A percentile compares a stretch with the other conserved stretches of the same genome.
Evolutionary conservation across 2,113 vertebrate species (phyloP).

Genomic region (Antidorcas marsupialis): DNA sequence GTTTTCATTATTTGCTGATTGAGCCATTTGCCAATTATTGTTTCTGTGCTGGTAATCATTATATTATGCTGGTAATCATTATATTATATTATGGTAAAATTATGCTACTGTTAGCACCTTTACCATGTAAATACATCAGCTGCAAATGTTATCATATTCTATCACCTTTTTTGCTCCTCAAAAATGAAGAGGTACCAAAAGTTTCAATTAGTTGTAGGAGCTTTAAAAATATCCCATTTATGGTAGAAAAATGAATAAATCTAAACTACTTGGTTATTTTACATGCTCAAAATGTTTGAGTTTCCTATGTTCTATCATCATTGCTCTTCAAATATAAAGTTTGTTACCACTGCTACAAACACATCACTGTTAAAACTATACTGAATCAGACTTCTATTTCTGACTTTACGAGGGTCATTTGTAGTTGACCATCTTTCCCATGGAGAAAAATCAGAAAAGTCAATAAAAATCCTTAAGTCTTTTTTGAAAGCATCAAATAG

Average conservation of each 20-base stretch:
- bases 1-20: slow-evolving; percentile 29
- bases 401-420: not conserved
- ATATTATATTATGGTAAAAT: not conserved
- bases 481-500: not conserved
- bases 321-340: not conserved
- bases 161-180: not conserved
- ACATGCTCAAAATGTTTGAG: not conserved
- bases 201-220: not conserved
- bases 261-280: not conserved
- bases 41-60: slow-evolving; percentile 11
- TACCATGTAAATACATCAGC: not conserved
- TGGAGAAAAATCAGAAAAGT: not conserved
- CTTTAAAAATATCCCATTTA: not conserved
- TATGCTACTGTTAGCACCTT: not conserved
- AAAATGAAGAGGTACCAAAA: not conserved
- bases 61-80: not conserved
- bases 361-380: not conserved
- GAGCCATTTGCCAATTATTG: slow-evolving; percentile 44
- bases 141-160: not conserved
- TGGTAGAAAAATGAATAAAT: not conserved
- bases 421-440: not conserved
- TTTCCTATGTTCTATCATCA: not conserved
- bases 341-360: not conserved
- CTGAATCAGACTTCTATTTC: not conserved
- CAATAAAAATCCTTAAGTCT: not conserved